Base-by-base conservation (phyloP, 1,140 invertebrate genomes). In the Ganaspis sp. region DNA sequence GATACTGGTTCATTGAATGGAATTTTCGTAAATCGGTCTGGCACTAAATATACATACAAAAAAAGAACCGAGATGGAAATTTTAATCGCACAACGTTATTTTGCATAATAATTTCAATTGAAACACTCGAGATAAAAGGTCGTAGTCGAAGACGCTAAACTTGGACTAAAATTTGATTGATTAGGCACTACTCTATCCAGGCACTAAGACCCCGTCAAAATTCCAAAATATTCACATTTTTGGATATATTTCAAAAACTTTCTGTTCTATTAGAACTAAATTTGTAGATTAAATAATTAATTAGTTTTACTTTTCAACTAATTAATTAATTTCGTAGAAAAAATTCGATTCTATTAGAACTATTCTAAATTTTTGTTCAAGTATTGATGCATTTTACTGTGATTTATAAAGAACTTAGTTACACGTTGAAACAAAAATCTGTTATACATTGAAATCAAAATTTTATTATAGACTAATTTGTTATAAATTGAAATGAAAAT, bases 101-200 rank as follows among this genome's bases (percentile, higher is more conserved):
- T 29, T 38, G 34, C n/a, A 70, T 29, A 64, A 26, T 64, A 23
- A 64, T 64, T 64, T 64, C 29, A n/a, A 12, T 64, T 64, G 11
- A 64, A 64, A 73, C 58, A 64, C 69, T 74, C 49, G 72, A 75
- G 69, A 74, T 53, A 80, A 70, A 79, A 76, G 72, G 72, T 73
- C 81, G 79, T 83, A 76, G 81, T 83, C 81, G 73, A 73, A 74
- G 79, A 81, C 74, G 77, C 79, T 45, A 83, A 80, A 76, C 76
- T 72, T 40, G 42, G 76, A 73, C 54, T 80, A 74, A 53, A 64
- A 34, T 29, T 64, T n/a, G 1, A 29, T 40, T 78, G 53, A 79
- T 87, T 91, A 86, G 89, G 87, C 86, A 86, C 86, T 90, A 90
- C 87, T 91, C 87, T 91, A 90, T 91, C 88, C 85, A 87, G 80